Evolutionary conservation across 2,888 invertebrate species (phyloP), one percentile per base, ranked within the genome.

Genomic region (Diplazon laetatorius): DNA sequence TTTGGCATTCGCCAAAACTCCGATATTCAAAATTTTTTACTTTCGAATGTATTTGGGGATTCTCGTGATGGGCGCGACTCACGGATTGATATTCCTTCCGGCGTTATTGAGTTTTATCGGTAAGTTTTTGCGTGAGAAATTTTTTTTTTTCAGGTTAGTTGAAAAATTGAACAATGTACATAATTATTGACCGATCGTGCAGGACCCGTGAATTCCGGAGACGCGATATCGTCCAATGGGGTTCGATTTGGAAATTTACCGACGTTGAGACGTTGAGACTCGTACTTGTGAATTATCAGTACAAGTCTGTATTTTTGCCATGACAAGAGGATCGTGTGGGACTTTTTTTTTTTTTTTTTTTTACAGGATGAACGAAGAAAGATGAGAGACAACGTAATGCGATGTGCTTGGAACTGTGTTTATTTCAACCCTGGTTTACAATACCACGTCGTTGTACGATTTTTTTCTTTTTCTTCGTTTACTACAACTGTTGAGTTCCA

Each of bases 41-140:
- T 99, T 99, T 91, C 94, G 98, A 88, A 98, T 99, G 98, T 98
- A 98, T 89, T 93, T 99, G 80, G 96, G 97, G 68, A 97, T 99
- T 84, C 98, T 99, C 1, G 86, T 98, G 12, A 94, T 98, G 86
- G 98, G 99, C 3, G 97, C 98, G 0, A 92, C 95, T 0, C 98
- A 99, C 88, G 98, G 98, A 2, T 93, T 99, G 83, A 93, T 99
- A 85, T 95, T 99, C 88, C 92, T 98, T 87, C 99, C 99, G 3
- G 97, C 97, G 4, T 89, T 99, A 9, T 93, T 99, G 73, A 97
- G 97, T 91, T 95, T 95, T 88, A 91, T 96, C 82, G 96, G 96
- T 87, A 75, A 79, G 81, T 76, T n/a, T n/a, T n/a, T n/a, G n/a
- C n/a, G n/a, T n/a, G n/a, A n/a, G n/a, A n/a, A n/a, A n/a, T n/a